A percentile compares a stretch with the other conserved stretches of the same genome.
phyloP scores from a whole-genome alignment of 2,113 vertebrate species.

The Rallus limicola region DNA sequence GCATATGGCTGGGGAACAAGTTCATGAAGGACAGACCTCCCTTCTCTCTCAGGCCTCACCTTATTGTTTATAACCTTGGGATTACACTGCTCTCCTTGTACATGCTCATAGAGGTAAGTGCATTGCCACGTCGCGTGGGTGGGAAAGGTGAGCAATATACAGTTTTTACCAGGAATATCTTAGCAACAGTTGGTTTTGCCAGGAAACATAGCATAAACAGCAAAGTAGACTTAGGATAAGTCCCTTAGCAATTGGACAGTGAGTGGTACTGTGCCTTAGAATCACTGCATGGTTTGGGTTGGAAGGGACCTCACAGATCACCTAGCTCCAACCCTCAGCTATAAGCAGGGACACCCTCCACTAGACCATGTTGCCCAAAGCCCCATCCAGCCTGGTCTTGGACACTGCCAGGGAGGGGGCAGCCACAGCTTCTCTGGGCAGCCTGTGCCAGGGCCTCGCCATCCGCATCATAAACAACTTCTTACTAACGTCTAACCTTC shows the following conservation, averaged over 20 bases:
- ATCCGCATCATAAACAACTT: too few relatives aligned
- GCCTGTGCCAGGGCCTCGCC: too few relatives aligned
- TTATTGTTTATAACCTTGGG: constrained; percentile 85
- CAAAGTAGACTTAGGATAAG: neutral
- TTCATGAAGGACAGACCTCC: constrained; percentile 85
- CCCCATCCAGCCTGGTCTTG: too few relatives aligned
- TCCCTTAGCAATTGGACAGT: neutral
- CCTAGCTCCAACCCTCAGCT: too few relatives aligned
- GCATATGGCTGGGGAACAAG: constrained; percentile 82
- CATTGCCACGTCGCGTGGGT: accelerated
- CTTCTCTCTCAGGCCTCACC: constrained; percentile 80
- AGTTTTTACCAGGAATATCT: neutral
- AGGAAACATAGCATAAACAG: neutral
- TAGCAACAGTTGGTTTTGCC: neutral
- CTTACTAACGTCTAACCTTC: neutral
- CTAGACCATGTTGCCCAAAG: too few relatives aligned
- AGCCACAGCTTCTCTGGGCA: too few relatives aligned
- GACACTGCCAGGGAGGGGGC: too few relatives aligned
- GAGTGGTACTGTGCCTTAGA: neutral
- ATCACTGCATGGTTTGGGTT: too few relatives aligned
- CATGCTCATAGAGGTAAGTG: constrained; percentile 87
- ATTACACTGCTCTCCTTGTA: constrained; percentile 87
- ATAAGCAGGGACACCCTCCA: too few relatives aligned
- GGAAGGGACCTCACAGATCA: too few relatives aligned
- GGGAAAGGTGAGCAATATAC: neutral